phyloP scores from a whole-genome alignment of 2,113 vertebrate genomes.

The Passer montanus region DNA sequence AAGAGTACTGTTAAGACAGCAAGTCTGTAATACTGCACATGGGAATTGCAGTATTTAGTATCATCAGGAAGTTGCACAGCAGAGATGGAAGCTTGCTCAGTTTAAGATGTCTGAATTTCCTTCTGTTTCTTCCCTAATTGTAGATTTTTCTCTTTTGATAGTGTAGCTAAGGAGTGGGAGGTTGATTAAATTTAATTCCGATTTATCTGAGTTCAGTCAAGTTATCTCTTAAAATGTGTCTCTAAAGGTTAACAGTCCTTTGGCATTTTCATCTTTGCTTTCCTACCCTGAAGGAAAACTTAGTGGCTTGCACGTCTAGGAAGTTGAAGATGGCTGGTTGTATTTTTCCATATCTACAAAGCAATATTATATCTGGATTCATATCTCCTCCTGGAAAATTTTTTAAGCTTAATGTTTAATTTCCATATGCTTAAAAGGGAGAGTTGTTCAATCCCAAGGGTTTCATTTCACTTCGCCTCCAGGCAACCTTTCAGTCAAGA shows the following conservation, averaged over 20 bases:
- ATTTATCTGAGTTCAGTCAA: constrained; percentile 41
- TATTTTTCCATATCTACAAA: constrained; percentile 52
- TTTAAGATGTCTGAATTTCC: constrained; percentile 5
- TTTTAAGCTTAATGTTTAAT: constrained; percentile 49
- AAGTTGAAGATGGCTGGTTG: constrained; percentile 5
- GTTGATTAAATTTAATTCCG: constrained; percentile 25
- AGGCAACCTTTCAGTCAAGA: neutral
- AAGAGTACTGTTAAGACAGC: constrained; percentile 9
- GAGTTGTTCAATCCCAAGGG: neutral
- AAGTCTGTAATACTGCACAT: neutral
- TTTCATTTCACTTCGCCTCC: neutral
- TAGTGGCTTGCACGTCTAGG: constrained; percentile 1
- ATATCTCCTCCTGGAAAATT: constrained; percentile 40
- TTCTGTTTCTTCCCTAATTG: constrained; percentile 41
- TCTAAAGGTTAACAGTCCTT: constrained; percentile 59
- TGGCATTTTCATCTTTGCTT: constrained; percentile 57
- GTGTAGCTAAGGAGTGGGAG: constrained; percentile 9
- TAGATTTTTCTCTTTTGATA: constrained; percentile 24
- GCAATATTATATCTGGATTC: constrained; percentile 35
- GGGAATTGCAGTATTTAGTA: neutral
- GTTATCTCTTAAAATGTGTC: constrained; percentile 39
- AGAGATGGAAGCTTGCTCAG: neutral
- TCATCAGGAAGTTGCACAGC: neutral
- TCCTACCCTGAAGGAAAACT: constrained; percentile 27
- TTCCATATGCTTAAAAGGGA: constrained; percentile 38